These are phyloP conservation scores for Drosophila helvetica DNA, from an alignment of 2,888 invertebrate genomes.

Conservation along the genomic window DNA sequence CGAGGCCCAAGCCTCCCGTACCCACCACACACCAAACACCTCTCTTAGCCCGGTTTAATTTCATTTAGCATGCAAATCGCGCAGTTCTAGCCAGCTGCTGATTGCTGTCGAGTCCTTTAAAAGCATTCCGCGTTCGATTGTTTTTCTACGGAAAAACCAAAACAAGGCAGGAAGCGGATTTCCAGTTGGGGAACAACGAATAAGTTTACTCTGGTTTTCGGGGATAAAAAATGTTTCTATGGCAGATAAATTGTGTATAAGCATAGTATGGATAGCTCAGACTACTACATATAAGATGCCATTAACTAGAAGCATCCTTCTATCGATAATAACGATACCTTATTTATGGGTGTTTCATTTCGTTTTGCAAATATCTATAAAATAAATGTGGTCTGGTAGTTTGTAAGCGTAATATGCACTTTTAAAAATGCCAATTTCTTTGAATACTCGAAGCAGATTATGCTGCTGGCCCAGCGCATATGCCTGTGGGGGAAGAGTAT, in stretches of 20 bases:
- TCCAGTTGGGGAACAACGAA: background rate
- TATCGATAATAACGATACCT: background rate
- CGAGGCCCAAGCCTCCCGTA: background rate
- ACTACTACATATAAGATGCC: background rate
- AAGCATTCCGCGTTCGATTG: slow-evolving; percentile 62
- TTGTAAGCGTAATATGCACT: too few relatives aligned
- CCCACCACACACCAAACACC: background rate
- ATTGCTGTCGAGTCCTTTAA: slow-evolving; percentile 48
- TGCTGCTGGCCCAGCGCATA: background rate
- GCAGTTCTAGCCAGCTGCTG: slow-evolving; percentile 61
- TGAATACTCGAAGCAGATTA: too few relatives aligned
- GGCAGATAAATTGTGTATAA: too few relatives aligned
- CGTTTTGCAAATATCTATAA: background rate
- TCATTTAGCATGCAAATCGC: slow-evolving; percentile 72
- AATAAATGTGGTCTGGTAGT: background rate
- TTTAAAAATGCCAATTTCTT: too few relatives aligned
- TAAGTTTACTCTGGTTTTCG: background rate
- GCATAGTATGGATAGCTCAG: too few relatives aligned
- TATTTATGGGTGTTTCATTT: background rate
- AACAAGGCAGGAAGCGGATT: slow-evolving; percentile 12
- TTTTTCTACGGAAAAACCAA: slow-evolving; percentile 27
- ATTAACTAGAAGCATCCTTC: background rate
- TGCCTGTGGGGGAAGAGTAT: slow-evolving; percentile 13
- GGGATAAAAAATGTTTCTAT: too few relatives aligned
- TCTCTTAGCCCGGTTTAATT: slow-evolving; percentile 48